Conservation (phyloP, 2,113 vertebrate species). For the mouse (Mus musculus) region DNA sequence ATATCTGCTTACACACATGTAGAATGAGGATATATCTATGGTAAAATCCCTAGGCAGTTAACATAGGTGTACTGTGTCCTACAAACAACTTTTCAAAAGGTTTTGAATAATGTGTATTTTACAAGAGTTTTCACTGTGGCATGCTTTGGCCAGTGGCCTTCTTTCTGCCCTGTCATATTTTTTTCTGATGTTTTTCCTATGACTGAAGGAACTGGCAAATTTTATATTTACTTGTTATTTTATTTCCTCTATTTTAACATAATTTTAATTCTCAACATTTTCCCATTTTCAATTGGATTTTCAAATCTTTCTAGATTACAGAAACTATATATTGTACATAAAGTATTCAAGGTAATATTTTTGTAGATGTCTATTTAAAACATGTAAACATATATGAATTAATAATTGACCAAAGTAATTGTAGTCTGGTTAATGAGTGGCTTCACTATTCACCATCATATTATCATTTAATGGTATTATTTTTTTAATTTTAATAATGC, state of each 20-base stretch:
- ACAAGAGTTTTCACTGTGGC: fast-evolving
- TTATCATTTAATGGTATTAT: not conserved
- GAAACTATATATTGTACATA: not conserved
- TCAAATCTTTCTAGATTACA: not conserved
- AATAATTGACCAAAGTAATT: not conserved
- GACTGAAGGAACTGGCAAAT: too few species aligned
- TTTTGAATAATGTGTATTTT: fast-evolving
- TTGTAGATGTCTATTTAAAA: not conserved
- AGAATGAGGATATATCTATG: not conserved
- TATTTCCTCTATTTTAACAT: not conserved
- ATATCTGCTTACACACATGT: not conserved
- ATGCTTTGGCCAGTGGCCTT: not conserved
- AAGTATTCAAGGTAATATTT: not conserved
- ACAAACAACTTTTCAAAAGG: not conserved
- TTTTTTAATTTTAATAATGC: slow-evolving; percentile 8
- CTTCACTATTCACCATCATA: not conserved
- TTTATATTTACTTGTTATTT: not conserved
- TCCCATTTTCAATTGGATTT: not conserved
- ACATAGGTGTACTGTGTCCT: not conserved
- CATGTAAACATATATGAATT: not conserved
- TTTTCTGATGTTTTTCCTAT: not conserved
- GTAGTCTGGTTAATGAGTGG: not conserved
- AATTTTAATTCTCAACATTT: not conserved
- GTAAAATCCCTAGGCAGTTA: not conserved
- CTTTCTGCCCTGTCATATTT: not conserved